These are phyloP conservation scores for Chrysotoxum bicinctum DNA, from an alignment of 2,888 invertebrate species.

Conservation along the genomic window DNA sequence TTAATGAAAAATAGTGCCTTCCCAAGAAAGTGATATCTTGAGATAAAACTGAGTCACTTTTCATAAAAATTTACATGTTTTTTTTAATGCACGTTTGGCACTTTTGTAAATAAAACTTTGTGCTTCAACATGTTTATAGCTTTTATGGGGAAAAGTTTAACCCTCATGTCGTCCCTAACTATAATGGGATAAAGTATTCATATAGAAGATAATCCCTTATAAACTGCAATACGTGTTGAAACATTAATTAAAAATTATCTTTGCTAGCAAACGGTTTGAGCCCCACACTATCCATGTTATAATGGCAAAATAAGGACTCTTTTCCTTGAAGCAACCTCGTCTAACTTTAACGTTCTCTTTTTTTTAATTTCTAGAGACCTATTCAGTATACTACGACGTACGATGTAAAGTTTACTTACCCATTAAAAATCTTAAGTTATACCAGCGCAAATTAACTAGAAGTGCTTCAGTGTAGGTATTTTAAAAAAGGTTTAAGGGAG, in stretches of 20 bases:
- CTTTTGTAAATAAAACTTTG: background rate
- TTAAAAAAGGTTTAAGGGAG: too few relatives aligned
- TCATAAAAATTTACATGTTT: background rate
- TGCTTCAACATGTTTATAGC: background rate
- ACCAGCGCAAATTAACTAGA: too few relatives aligned
- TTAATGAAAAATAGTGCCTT: too few relatives aligned
- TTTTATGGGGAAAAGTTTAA: background rate
- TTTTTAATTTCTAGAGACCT: background rate
- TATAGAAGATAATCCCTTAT: background rate
- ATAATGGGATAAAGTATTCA: background rate
- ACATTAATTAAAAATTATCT: background rate
- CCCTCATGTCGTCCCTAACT: background rate
- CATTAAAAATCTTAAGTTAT: too few relatives aligned
- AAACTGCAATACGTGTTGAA: background rate
- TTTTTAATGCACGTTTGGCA: background rate
- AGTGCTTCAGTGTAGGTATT: too few relatives aligned
- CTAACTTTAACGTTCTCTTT: background rate
- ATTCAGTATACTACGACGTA: too few relatives aligned
- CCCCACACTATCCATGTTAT: background rate
- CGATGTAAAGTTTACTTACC: too few relatives aligned
- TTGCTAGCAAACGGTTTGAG: background rate
- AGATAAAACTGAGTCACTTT: background rate
- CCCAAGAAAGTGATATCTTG: too few relatives aligned
- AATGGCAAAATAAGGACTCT: background rate
- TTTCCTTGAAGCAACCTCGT: background rate